phyloP scores from a whole-genome alignment of 2,113 vertebrate genomes.

The Stegostoma tigrinum region DNA sequence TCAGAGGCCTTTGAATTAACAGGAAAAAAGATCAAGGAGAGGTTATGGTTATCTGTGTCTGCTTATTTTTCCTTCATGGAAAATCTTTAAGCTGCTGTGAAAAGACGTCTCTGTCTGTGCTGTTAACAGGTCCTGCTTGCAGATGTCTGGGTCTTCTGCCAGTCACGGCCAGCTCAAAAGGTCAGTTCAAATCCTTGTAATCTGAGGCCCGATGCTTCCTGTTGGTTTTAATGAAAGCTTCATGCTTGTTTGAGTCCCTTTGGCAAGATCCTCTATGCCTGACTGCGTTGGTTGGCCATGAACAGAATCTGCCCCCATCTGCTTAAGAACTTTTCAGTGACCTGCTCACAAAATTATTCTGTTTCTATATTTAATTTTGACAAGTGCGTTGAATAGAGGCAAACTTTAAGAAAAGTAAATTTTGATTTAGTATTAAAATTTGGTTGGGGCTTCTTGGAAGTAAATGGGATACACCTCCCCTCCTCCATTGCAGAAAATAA shows the following conservation, averaged over 20 bases:
- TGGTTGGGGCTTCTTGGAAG: neutral
- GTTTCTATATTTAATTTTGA: neutral
- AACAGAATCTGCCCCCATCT: slow-evolving; percentile 43
- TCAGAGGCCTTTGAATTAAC: slow-evolving; percentile 49
- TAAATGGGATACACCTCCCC: neutral
- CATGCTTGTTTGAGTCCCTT: slow-evolving; percentile 52
- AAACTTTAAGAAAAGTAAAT: neutral
- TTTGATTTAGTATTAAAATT: slow-evolving; percentile 7
- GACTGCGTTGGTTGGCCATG: slow-evolving; percentile 48
- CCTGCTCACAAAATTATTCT: neutral
- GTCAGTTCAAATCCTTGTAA: slow-evolving; percentile 49
- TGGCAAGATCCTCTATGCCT: slow-evolving; percentile 51
- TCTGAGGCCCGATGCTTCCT: slow-evolving; percentile 44
- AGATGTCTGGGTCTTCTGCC: slow-evolving; percentile 47
- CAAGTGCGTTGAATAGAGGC: neutral
- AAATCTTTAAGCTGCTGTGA: slow-evolving; percentile 44
- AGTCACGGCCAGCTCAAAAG: slow-evolving; percentile 51
- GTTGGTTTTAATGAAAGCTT: slow-evolving; percentile 53
- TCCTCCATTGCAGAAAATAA: neutral
- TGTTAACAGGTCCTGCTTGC: slow-evolving; percentile 45
- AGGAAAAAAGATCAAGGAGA: slow-evolving; percentile 59
- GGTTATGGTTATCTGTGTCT: slow-evolving; percentile 48
- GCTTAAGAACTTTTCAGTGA: neutral
- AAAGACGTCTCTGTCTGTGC: slow-evolving; percentile 42
- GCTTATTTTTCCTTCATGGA: slow-evolving; percentile 55